Evolutionary conservation across 2,888 invertebrate species (phyloP).

Genomic region (Sinotaia quadrata): DNA sequence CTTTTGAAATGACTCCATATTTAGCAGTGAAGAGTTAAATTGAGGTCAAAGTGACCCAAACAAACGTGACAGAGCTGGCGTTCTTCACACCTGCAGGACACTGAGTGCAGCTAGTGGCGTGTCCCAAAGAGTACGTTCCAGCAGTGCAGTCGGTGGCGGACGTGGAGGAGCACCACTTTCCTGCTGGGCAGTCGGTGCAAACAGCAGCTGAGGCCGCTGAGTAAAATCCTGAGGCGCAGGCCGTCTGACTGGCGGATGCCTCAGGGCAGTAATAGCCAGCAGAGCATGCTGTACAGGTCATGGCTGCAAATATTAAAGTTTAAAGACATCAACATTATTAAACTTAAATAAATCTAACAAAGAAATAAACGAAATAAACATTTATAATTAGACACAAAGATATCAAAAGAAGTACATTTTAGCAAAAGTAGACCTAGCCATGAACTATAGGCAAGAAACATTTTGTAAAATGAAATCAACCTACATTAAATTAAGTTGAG

Average conservation of each 20-base stretch:
- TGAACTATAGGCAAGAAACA: no score
- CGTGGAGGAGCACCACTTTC: slow-evolving; percentile 50
- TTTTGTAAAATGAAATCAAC: no score
- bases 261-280: slow-evolving; percentile 58
- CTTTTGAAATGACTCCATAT: no score
- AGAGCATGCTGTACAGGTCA: slow-evolving; percentile 50
- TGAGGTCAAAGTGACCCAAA: no score
- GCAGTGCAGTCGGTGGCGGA: slow-evolving; percentile 46
- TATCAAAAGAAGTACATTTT: neutral
- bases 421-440: neutral
- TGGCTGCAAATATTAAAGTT: slow-evolving; percentile 45
- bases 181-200: slow-evolving; percentile 56
- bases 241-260: slow-evolving; percentile 45
- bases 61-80: no score
- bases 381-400: neutral
- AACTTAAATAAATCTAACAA: no score
- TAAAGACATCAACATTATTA: neutral
- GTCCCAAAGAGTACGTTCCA: slow-evolving; percentile 53
- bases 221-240: slow-evolving; percentile 53
- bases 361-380: no score
- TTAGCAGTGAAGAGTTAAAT: no score
- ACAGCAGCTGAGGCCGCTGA: slow-evolving; percentile 38
- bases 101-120: slow-evolving; percentile 46
- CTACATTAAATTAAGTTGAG: no score
- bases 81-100: slow-evolving; percentile 54